Base-by-base conservation (phyloP, 2,888 invertebrate species). In the Aphodius granarius region DNA sequence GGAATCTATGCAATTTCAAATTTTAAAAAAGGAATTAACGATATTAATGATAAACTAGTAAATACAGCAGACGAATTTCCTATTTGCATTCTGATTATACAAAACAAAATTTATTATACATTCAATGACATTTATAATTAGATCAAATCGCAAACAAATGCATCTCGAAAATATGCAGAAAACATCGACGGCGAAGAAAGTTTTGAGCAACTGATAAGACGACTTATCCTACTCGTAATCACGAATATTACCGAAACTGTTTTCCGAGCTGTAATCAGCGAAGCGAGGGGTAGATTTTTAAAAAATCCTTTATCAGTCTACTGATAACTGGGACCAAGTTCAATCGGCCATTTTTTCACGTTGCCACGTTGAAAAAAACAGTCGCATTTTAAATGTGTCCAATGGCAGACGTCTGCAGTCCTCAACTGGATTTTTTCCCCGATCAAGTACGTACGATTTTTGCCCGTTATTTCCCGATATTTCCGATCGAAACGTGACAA, bases 291-390 rank as follows among this genome's bases (percentile, higher is more conserved):
- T 80, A 80, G 79, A 81, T 83, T 83, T 82, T 80, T 81, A 80
- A 79, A 79, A 79, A 78, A 80, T 70, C 64, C 74, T 78, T 78
- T 81, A 83, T 83, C 82, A 81, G 78, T 72, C 17, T 22, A 73
- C 74, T 78, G 84, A 83, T 84, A 84, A 83, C 79, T 79, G 74
- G 81, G 84, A 81, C 83, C 83, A 85, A 84, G 85, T 84, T 85
- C 84, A 77, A 18, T 71, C 20, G 68, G 21, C 21, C 65, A 73
- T 77, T 77, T 77, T 77, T 77, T 64, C 43, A 62, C 66, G n/a
- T 17, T 43, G 65, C 17, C 15, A 19, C 17, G 65, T 43, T 20
- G 65, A 73, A 73, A 73, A 73, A 73, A 66, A 19, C 66, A 73
- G 73, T 73, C 15, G 18, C 18, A 43, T 73, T 73, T 66, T 73